Percentiles rank a stretch among this genome's conserved stretches.
phyloP scores from a whole-genome alignment of 2,113 vertebrate species.

The Psilopsiagon aurifrons region DNA sequence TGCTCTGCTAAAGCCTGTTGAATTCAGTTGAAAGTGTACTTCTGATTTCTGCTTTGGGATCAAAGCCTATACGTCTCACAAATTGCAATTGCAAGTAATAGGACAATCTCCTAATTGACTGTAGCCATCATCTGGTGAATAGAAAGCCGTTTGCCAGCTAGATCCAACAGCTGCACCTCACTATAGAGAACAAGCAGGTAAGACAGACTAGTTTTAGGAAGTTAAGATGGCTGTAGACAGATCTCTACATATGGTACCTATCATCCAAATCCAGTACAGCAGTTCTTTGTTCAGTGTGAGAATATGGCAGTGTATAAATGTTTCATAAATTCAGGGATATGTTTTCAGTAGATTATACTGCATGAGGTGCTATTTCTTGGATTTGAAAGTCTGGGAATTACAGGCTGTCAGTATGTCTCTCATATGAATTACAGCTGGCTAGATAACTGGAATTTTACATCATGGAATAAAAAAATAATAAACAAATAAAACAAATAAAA shows the following conservation, averaged over 20 bases:
- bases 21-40: background rate
- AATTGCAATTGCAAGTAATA: background rate
- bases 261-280: background rate
- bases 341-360: background rate
- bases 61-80: background rate
- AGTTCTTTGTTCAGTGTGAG: background rate
- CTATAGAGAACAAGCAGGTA: background rate
- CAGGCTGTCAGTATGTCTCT: background rate
- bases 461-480: background rate
- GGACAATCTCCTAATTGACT: background rate
- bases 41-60: background rate
- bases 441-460: background rate
- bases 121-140: background rate
- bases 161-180: background rate
- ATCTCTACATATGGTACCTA: background rate
- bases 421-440: background rate
- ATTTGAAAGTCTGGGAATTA: background rate
- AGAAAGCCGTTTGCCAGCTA: background rate
- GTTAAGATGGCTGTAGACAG: background rate
- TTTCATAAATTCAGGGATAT: background rate
- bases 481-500: background rate
- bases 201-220: background rate
- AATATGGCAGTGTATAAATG: background rate
- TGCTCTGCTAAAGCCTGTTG: background rate
- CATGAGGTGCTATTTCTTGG: background rate